Evolutionary conservation across 2,888 invertebrate species (phyloP).

Genomic region (Papilio elwesi): DNA sequence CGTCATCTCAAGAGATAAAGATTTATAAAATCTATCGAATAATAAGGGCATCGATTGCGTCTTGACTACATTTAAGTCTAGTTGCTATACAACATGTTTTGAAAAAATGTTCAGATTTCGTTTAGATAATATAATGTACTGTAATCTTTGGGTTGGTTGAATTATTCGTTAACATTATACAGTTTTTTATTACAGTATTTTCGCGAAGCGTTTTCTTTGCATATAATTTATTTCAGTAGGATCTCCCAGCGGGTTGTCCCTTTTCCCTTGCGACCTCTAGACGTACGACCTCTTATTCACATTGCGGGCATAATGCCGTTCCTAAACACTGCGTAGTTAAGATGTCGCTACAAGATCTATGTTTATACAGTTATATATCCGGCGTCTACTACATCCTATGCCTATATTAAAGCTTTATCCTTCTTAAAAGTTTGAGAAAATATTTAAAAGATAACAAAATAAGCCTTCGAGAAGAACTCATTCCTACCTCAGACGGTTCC

Average conservation of each 20-base stretch:
- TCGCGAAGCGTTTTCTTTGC: constrained; percentile 32
- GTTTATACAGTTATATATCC: not conserved
- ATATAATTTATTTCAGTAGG: constrained; percentile 44
- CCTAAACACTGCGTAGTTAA: constrained; percentile 22
- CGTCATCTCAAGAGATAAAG: constrained; percentile 22
- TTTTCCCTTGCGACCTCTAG: constrained; percentile 71
- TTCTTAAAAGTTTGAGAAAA: not conserved
- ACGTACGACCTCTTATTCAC: constrained; percentile 64
- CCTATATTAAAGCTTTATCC: not conserved
- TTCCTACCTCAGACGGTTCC: too few species aligned
- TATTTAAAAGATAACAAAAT: not conserved
- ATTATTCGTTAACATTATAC: not conserved
- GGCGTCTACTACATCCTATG: not conserved
- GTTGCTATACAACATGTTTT: not conserved
- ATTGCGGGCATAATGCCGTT: constrained; percentile 50
- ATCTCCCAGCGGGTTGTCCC: constrained; percentile 44
- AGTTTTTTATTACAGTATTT: not conserved
- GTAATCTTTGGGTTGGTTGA: too few species aligned
- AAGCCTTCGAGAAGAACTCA: not conserved
- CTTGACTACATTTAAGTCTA: not conserved
- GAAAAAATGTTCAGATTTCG: not conserved
- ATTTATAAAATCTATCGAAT: constrained; percentile 20
- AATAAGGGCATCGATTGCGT: constrained; percentile 27
- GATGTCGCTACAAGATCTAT: not conserved
- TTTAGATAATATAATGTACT: too few species aligned